These are phyloP conservation scores for Neelides folsomi DNA, from an alignment of 2,888 invertebrate genomes.

Conservation along the genomic window DNA sequence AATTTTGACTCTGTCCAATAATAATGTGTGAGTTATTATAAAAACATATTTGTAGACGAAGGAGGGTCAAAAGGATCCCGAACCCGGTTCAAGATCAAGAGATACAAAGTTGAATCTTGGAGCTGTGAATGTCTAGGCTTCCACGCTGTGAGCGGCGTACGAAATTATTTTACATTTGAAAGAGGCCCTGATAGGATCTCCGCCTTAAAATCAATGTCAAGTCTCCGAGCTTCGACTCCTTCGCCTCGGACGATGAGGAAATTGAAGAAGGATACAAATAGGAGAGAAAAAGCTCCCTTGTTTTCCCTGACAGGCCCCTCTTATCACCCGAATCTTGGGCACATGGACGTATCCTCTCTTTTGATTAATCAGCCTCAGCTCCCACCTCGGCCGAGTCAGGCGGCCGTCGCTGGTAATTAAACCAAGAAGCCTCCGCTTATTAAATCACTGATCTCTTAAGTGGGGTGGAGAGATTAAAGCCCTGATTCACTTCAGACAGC, in stretches of 20 bases:
- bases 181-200: conserved; percentile 30
- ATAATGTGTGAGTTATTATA: too few species aligned
- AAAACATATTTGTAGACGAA: not conserved
- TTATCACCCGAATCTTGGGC: not conserved
- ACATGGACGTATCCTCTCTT: conserved; percentile 7
- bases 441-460: too few species aligned
- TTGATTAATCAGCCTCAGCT: conserved; percentile 27
- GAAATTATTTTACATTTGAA: conserved; percentile 33
- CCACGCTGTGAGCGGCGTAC: conserved; percentile 23
- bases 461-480: too few species aligned
- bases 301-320: conserved; percentile 7
- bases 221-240: conserved; percentile 14
- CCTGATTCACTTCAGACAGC: too few species aligned
- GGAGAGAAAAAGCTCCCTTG: conserved; percentile 16
- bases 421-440: too few species aligned
- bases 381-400: too few species aligned
- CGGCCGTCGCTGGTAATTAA: too few species aligned
- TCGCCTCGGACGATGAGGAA: conserved; percentile 10
- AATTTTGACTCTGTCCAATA: too few species aligned
- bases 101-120: conserved; percentile 3
- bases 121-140: conserved; percentile 11
- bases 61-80: not conserved
- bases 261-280: conserved; percentile 14
- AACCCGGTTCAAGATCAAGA: not conserved
- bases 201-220: conserved; percentile 32